Base-by-base conservation (phyloP, 2,888 invertebrate genomes). In the Andrena camellia region DNA sequence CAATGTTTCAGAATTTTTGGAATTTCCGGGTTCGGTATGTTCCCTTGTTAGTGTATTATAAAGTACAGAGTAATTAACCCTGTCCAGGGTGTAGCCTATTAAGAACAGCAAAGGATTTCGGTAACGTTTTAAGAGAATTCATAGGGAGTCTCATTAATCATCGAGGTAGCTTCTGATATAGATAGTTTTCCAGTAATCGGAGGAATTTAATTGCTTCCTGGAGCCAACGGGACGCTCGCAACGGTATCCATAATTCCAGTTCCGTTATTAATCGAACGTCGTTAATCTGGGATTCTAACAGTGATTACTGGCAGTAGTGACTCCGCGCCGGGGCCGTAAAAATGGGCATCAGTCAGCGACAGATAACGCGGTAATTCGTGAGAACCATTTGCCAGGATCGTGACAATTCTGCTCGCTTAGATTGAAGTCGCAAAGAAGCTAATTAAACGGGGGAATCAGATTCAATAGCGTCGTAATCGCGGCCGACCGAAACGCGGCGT, bases 241-340 rank as follows among this genome's bases (percentile, higher is more conserved):
- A 54, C 23, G 13, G 26, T 35, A 26, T 57, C 57, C 35, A 69
- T 69, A 57, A 69, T 57, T 33, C 31, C 17, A 69, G 59, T 59
- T 29, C 10, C 59, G n/a, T 23, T 62, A 71, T 72, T 63, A 78
- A 78, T 54, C 62, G 78, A 72, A 48, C 60, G 42, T 50, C 62
- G 20, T 54, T 42, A 72, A 52, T 71, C 54, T 31, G 42, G 5
- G 42, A 8, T 68, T 31, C 6, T 8, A 42, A 6, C 52, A 31
- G 42, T 17, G 42, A 42, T 42, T 42, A 57, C 10, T 8, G 23
- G 23, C 20, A 6, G n/a, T 2, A 20, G 23, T 20, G 54, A 54
- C 8, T 54, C 20, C 8, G n/a, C 54, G 54, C 17, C 42, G 13
- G 42, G 42, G 13, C 42, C 17, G 42, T 42, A 42, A 42, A 42